phyloP scores from a whole-genome alignment of 2,113 vertebrate species.

The Gopherus flavomarginatus region DNA sequence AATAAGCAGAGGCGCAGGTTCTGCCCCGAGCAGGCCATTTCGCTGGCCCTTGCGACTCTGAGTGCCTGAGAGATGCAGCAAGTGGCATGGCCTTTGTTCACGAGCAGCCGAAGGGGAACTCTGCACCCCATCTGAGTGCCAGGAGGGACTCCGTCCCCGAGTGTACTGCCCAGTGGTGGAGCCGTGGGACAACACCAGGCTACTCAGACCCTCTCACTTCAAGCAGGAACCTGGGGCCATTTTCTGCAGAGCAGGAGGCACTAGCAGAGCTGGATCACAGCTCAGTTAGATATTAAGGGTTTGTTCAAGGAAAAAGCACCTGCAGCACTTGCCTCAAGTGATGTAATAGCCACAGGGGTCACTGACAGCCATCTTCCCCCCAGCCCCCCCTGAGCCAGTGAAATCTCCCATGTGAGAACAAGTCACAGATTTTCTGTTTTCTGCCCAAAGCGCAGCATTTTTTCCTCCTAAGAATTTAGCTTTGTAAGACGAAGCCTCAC shows the following conservation, averaged over 20 bases:
- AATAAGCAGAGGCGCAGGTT: neutral
- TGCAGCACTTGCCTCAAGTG: neutral
- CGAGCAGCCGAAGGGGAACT: neutral
- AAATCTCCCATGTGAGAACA: neutral
- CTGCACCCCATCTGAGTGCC: neutral
- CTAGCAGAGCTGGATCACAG: rapidly evolving
- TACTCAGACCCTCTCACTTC: neutral
- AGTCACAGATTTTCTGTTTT: neutral
- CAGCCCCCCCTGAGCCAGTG: neutral
- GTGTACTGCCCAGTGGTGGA: neutral
- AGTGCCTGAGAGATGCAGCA: rapidly evolving
- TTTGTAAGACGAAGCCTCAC: neutral
- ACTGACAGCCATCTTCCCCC: neutral
- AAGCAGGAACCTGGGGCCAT: neutral
- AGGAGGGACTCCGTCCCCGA: rapidly evolving
- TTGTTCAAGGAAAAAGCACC: neutral
- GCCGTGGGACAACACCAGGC: neutral
- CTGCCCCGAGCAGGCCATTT: neutral
- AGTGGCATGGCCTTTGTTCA: neutral
- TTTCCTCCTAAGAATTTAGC: neutral
- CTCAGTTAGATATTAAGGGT: neutral
- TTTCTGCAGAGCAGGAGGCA: rapidly evolving
- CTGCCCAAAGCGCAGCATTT: neutral
- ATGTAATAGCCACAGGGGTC: neutral
- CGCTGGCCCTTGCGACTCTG: rapidly evolving